A percentile compares a stretch with the other conserved stretches of the same genome.
These are phyloP conservation scores for Aplysia californica DNA, from an alignment of 1,140 invertebrate genomes.

Conservation along the genomic window DNA sequence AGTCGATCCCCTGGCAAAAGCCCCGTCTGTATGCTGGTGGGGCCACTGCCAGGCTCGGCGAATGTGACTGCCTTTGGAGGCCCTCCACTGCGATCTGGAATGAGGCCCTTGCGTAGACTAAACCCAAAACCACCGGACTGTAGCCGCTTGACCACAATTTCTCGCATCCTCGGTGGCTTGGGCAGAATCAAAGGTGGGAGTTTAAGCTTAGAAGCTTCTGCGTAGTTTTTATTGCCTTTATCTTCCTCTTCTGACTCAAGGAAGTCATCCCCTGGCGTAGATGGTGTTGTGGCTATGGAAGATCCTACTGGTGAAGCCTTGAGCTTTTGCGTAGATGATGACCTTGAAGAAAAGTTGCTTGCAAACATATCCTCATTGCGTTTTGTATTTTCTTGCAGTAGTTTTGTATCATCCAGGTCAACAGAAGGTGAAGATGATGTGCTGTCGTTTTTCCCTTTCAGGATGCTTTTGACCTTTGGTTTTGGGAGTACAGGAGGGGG, in stretches of 20 bases:
- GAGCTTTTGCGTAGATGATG: not conserved
- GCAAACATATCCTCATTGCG: slow-evolving; percentile 50
- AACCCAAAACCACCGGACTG: slow-evolving; percentile 95
- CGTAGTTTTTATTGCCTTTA: not conserved
- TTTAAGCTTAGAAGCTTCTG: slow-evolving; percentile 73
- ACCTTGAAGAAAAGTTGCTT: not conserved
- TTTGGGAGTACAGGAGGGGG: slow-evolving; percentile 44
- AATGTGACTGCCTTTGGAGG: slow-evolving; percentile 72
- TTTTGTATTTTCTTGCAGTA: slow-evolving; percentile 59
- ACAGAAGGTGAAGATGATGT: slow-evolving; percentile 23
- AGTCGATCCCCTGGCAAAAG: slow-evolving; percentile 92
- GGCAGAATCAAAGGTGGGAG: slow-evolving; percentile 82
- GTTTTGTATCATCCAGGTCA: slow-evolving; percentile 53
- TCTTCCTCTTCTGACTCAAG: slow-evolving; percentile 28
- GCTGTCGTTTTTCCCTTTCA: slow-evolving; percentile 48
- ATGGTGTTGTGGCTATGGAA: not conserved
- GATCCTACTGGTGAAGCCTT: not conserved
- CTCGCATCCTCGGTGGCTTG: slow-evolving; percentile 79
- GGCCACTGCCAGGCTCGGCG: slow-evolving; percentile 87
- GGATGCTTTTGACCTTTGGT: slow-evolving; percentile 51
- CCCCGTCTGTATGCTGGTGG: slow-evolving; percentile 76
- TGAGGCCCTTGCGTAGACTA: slow-evolving; percentile 79
- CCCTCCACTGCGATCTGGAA: slow-evolving; percentile 63
- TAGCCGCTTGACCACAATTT: slow-evolving; percentile 83
- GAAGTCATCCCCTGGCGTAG: not conserved